Evolutionary conservation across 1,140 invertebrate genomes (phyloP).

Genomic region (Drosophila mojavensis): DNA sequence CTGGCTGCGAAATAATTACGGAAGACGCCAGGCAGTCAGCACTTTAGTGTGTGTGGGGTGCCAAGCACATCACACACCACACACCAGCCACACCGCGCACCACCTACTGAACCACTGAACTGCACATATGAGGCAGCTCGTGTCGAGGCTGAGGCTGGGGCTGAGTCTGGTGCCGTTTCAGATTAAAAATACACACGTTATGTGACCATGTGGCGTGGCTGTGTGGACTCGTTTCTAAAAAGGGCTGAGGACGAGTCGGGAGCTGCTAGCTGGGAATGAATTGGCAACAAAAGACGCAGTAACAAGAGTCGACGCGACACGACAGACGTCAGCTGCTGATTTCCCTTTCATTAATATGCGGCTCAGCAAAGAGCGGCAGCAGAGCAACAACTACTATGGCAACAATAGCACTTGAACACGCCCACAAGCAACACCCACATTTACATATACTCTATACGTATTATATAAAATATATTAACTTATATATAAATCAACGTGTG

Average conservation of each 20-base stretch:
- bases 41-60: slow-evolving; percentile 12
- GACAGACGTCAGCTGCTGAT: slow-evolving; percentile 43
- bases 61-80: too few relatives aligned
- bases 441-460: background rate
- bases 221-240: slow-evolving; percentile 16
- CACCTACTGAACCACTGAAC: background rate
- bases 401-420: slow-evolving; percentile 10
- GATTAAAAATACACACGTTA: slow-evolving; percentile 47
- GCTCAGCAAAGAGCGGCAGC: slow-evolving; percentile 23
- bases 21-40: slow-evolving; percentile 30
- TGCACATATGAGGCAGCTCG: background rate
- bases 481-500: background rate
- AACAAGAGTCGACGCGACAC: background rate
- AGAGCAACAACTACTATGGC: slow-evolving; percentile 4
- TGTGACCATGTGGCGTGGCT: slow-evolving; percentile 1
- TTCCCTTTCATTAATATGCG: slow-evolving; percentile 55
- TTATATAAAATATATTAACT: background rate
- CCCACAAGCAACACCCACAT: slow-evolving; percentile 16
- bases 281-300: slow-evolving; percentile 40
- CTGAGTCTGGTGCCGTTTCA: slow-evolving; percentile 34
- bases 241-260: slow-evolving; percentile 12
- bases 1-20: slow-evolving; percentile 37
- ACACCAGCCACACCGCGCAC: too few relatives aligned
- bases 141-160: slow-evolving; percentile 12
- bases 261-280: slow-evolving; percentile 15